Percentiles rank a stretch among this genome's conserved stretches.
Evolutionary conservation across 2,888 invertebrate genomes (phyloP).

Genomic region (Folsomia candida): DNA sequence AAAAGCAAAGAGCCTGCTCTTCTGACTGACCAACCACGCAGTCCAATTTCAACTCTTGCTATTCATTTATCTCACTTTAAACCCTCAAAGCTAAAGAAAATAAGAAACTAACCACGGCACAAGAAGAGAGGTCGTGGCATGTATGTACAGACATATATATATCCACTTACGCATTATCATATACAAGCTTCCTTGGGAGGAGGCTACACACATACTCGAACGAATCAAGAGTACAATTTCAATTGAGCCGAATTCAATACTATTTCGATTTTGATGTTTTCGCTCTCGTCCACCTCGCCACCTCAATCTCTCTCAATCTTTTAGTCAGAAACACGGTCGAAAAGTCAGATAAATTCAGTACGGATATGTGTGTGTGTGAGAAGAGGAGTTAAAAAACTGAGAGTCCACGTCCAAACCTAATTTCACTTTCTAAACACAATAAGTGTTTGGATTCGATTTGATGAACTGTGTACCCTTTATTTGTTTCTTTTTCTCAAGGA

Average conservation of each 20-base stretch:
- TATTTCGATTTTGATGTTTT: neutral
- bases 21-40: neutral
- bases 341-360: neutral
- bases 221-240: neutral
- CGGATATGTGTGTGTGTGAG: no score
- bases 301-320: neutral
- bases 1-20: neutral
- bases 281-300: neutral
- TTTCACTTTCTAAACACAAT: neutral
- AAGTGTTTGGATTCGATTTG: neutral
- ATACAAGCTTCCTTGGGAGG: no score
- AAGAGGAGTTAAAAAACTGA: no score
- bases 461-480: neutral
- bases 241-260: neutral
- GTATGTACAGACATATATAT: no score
- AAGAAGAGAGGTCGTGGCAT: neutral
- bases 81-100: no score
- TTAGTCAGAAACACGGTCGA: neutral
- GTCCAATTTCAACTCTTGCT: neutral
- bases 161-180: no score
- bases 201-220: no score
- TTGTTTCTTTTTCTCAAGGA: neutral
- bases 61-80: slow-evolving; percentile 6
- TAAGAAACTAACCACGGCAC: no score
- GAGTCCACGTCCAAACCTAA: neutral